phyloP scores from a whole-genome alignment of 2,113 vertebrate species.

The Tiliqua scincoides region DNA sequence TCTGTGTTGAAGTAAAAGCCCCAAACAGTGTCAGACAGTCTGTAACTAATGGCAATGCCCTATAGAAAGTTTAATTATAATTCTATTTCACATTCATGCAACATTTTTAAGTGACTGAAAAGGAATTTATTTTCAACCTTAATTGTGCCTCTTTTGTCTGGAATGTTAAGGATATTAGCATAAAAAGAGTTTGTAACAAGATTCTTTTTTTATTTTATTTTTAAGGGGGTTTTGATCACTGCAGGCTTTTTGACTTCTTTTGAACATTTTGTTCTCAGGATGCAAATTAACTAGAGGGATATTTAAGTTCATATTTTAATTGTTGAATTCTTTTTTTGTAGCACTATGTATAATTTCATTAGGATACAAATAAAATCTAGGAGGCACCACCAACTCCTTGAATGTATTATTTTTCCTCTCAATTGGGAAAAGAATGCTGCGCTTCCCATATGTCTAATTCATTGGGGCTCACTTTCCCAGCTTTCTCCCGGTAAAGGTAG shows the following conservation, averaged over 20 bases:
- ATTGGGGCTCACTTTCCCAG: too few species aligned
- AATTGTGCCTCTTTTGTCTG: background rate
- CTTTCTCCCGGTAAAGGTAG: too few species aligned
- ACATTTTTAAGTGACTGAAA: background rate
- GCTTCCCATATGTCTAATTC: too few species aligned
- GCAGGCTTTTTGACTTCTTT: background rate
- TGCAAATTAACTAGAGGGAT: background rate
- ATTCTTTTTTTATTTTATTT: background rate
- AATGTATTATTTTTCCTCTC: background rate
- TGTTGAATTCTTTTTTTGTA: background rate
- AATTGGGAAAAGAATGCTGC: background rate
- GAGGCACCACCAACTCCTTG: background rate
- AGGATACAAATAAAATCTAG: constrained; percentile 12
- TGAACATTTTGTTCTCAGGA: constrained; percentile 8
- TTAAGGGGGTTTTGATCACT: constrained; percentile 12
- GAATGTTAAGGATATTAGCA: background rate
- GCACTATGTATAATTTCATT: background rate
- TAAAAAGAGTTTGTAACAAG: background rate
- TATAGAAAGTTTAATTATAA: background rate
- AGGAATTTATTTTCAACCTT: background rate
- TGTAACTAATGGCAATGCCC: background rate
- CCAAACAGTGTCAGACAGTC: constrained; percentile 9
- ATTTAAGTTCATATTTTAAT: background rate
- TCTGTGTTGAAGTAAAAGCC: background rate
- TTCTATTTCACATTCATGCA: fast-evolving